Evolutionary conservation across 1,140 invertebrate genomes (phyloP), one percentile per base, ranked within the genome.

Genomic region (Caenorhabditis remanei): DNA sequence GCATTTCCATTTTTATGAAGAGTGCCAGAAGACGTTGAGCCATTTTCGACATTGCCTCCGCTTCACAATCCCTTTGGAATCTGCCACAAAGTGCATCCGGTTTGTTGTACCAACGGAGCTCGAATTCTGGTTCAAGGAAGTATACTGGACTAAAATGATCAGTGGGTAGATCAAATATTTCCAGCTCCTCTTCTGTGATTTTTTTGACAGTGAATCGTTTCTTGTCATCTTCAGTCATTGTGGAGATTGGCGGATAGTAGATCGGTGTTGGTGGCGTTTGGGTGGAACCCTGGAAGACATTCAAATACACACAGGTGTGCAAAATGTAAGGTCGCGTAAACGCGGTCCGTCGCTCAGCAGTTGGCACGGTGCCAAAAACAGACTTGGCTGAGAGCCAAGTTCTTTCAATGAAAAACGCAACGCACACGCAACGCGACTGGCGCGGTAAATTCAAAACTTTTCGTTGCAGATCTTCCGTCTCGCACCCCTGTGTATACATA

Each of bases 91-190:
- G 16, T 3, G 65, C n/a, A 79, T 79, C 71, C 9, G 71, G 71
- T 19, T 79, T 79, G 19, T 79, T 79, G 46, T 79, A 79, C 71
- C 71, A 79, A 11, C 71, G 43, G 4, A 79, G 13, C 46, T 79
- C 71, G 40, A 79, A 79, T 6, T 13, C 32, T 4, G 16, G n/a
- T 11, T 79, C 71, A n/a, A 11, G 6, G n/a, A 79, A 50, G n/a
- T 43, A 50, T 9, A 79, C 46, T 11, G 71, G 71, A 9, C 8
- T n/a, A 0, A 14, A 40, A 7, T 79, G 3, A 24, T 79, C 71
- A 16, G n/a, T 1, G 0, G 71, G 65, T 16, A 46, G 5, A 48
- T 79, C n/a, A 9, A 79, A 79, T 8, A 24, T 5, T 32, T 79
- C 71, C 7, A 7, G 46, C n/a, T 79, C 71, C 5, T 50, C 71